These are phyloP conservation scores for Smittia aterrima DNA, from an alignment of 2,888 invertebrate genomes.

Conservation along the genomic window DNA sequence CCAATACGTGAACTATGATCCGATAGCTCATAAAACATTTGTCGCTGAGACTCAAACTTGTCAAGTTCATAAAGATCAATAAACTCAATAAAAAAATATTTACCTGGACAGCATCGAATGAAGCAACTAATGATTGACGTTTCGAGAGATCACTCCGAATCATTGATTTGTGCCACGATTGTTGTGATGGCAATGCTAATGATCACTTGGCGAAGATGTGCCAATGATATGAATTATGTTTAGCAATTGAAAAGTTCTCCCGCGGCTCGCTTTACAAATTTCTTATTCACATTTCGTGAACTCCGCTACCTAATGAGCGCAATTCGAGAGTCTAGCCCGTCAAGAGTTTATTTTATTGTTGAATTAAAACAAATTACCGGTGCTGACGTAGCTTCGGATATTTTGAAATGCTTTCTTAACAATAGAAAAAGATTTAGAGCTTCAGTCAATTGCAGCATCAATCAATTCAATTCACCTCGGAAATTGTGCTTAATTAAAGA, in stretches of 20 bases:
- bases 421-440: neutral
- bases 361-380: neutral
- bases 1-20: neutral
- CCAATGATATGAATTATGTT: slow-evolving; percentile 10
- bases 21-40: neutral
- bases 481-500: neutral
- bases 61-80: slow-evolving; percentile 19
- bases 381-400: neutral
- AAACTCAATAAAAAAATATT: neutral
- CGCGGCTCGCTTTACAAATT: neutral
- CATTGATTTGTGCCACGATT: neutral
- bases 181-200: neutral
- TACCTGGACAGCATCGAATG: neutral
- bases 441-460: slow-evolving; percentile 8
- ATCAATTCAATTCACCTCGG: neutral
- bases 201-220: neutral
- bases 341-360: neutral
- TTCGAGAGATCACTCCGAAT: neutral
- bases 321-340: neutral
- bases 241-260: neutral
- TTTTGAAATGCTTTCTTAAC: neutral
- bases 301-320: slow-evolving; percentile 13
- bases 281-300: neutral
- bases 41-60: neutral
- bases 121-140: neutral